Evolutionary conservation across 2,797 vertebrate species (phyloP), one percentile per base, ranked within the genome.

Genomic region (Agapornis canus): DNA sequence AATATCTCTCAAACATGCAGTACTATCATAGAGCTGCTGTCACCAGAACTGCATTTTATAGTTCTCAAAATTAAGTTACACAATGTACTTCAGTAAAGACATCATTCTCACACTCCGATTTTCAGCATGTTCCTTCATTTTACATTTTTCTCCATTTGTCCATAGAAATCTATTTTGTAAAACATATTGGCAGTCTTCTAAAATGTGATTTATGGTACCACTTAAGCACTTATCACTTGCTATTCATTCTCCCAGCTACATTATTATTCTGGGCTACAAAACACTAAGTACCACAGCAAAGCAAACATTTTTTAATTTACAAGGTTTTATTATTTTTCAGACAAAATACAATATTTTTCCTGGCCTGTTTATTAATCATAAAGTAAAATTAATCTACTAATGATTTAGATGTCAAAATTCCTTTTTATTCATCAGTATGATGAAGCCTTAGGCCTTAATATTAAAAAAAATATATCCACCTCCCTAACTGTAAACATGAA

Each of bases 131-230:
- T 94, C 45, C 85, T 95, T 90, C 65, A 73, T 85, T 96, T 95
- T 89, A 94, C n/a, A 11, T 89, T 94, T 96, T 94, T 72, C 64
- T 85, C 89, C 32, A 11, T 51, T 96, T 95, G 63, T 81, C 88
- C 63, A 83, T 71, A 86, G 72, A 81, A 96, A 97, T 84, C 82
- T 82, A 85, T 95, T 96, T 90, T 59, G 52, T 80, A 96, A 60
- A 96, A 94, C 70, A 60, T 86, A 97, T 64, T 1, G 40, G 48
- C 92, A 86, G 63, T 82, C 96, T 94, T 95, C 95, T 97, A 86
- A 93, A 94, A 92, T 31, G 68, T 92, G 96, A 96, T 94, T 95
- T 96, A 94, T 79, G n/a, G 54, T 17, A 70, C 70, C 79, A 72
- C 63, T 93, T 95, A 95, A 92, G 71, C 78, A 85, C 92, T 96